A percentile compares a stretch with the other conserved stretches of the same genome.
phyloP scores from a whole-genome alignment of 2,113 vertebrate genomes.

The Coryphaenoides rupestris region DNA sequence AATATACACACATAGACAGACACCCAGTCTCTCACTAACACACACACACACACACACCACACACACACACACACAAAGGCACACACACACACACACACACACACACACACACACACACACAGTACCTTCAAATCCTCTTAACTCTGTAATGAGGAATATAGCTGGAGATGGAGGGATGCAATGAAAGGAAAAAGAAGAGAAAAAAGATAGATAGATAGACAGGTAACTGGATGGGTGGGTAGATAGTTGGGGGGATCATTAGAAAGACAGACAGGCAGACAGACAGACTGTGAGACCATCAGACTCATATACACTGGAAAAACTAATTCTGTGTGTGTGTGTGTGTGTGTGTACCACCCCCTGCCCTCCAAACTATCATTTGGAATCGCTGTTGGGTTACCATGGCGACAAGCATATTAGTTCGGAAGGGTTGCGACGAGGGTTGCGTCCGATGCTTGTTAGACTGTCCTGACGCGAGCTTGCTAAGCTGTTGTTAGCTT shows the following conservation, averaged over 20 bases:
- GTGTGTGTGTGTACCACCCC: conserved; percentile 4
- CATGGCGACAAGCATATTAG: conserved; percentile 62
- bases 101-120: conserved; percentile 4
- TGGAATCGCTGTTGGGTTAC: conserved; percentile 60
- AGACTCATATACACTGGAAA: too few relatives aligned
- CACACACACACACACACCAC: conserved; percentile 19
- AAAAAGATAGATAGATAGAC: conserved; percentile 6
- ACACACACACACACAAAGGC: conserved; percentile 19
- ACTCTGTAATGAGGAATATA: conserved; percentile 65
- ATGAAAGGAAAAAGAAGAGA: conserved; percentile 20
- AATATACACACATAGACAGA: conserved; percentile 15
- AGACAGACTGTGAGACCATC: too few relatives aligned
- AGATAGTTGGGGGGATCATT: conserved; percentile 38
- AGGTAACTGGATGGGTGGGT: not conserved
- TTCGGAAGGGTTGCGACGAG: conserved; percentile 40
- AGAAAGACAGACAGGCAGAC: conserved; percentile 26
- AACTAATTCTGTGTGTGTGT: too few relatives aligned
- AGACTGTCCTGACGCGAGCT: conserved; percentile 51
- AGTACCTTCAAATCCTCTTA: conserved; percentile 64
- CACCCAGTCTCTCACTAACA: conserved; percentile 14
- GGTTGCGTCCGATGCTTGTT: conserved; percentile 65
- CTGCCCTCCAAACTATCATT: too few relatives aligned
- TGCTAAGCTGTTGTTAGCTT: conserved; percentile 65
- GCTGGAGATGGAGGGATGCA: conserved; percentile 22
- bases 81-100: conserved; percentile 10